These are phyloP conservation scores for Cardiocondyla obscurior DNA, from an alignment of 1,140 invertebrate genomes.

Conservation along the genomic window DNA sequence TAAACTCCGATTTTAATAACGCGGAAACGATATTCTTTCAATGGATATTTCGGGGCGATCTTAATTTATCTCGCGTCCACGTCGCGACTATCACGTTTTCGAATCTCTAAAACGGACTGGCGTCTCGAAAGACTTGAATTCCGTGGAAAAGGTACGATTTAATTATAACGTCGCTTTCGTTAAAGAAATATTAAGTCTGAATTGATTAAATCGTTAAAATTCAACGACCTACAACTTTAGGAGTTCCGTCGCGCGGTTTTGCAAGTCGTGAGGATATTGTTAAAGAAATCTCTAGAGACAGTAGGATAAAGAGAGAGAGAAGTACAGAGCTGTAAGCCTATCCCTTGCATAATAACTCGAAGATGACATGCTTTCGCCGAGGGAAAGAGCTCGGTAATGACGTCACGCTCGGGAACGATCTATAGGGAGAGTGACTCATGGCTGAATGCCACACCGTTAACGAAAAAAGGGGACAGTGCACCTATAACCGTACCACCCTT, in stretches of 20 bases:
- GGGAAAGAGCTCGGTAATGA: conserved; percentile 62
- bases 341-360: conserved; percentile 74
- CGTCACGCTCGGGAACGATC: conserved; percentile 71
- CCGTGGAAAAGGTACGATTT: neutral
- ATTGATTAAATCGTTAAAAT: neutral
- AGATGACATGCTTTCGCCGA: conserved; percentile 67
- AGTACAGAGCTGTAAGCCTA: neutral
- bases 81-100: neutral
- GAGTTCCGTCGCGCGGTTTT: neutral
- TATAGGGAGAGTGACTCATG: conserved; percentile 76
- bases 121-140: neutral
- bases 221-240: neutral
- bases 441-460: conserved; percentile 44
- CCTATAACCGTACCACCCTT: conserved; percentile 65
- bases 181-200: neutral
- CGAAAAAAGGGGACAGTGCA: conserved; percentile 44
- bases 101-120: neutral
- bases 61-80: too few relatives aligned
- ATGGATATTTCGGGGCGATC: neutral
- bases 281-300: conserved; percentile 11
- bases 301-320: neutral
- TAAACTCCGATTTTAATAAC: neutral
- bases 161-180: neutral
- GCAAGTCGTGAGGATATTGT: neutral
- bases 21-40: neutral